Conservation (phyloP, 2,113 vertebrate genomes). For the Porphyrio hochstetteri region DNA sequence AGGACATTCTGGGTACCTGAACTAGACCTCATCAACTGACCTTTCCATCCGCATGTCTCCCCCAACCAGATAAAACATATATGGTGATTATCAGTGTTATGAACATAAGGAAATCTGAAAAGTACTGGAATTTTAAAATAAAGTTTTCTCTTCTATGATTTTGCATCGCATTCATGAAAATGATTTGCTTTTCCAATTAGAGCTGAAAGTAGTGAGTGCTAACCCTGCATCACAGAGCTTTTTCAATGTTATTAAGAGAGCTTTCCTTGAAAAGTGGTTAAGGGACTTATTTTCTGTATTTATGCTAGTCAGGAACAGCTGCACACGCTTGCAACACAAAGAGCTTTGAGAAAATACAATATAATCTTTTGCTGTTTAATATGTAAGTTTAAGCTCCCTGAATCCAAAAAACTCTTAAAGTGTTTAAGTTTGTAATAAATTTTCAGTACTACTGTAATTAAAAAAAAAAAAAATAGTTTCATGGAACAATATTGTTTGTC, state of each 20-base stretch:
- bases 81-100: not conserved
- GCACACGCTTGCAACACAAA: not conserved
- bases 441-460: not conserved
- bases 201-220: not conserved
- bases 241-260: not conserved
- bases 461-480: not conserved
- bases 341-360: not conserved
- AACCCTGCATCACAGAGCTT: not conserved
- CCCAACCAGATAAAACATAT: not conserved
- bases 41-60: not conserved
- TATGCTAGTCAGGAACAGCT: not conserved
- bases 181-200: not conserved
- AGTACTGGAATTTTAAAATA: not conserved
- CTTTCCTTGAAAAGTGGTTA: not conserved
- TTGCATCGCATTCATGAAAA: not conserved
- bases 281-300: not conserved
- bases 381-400: not conserved
- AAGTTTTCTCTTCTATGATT: not conserved
- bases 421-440: not conserved
- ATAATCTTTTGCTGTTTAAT: not conserved
- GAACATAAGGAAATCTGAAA: not conserved
- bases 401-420: not conserved
- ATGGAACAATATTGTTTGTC: not conserved
- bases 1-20: not conserved
- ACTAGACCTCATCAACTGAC: not conserved